phyloP scores from a whole-genome alignment of 2,888 invertebrate species.

The Melipona beecheii region DNA sequence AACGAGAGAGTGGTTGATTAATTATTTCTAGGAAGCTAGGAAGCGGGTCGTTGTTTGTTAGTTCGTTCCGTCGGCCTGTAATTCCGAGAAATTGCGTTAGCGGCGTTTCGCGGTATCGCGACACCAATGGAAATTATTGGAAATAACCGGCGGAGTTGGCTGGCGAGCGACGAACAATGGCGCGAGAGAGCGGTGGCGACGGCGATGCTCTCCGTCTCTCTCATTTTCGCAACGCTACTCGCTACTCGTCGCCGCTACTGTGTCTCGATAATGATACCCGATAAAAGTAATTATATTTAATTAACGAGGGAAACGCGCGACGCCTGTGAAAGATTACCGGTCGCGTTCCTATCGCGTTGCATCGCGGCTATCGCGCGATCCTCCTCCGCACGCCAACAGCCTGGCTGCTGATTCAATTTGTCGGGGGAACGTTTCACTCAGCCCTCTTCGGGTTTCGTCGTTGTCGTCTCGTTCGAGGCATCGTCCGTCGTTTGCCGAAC shows the following conservation, averaged over 20 bases:
- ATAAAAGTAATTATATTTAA: constrained; percentile 64
- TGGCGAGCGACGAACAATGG: constrained; percentile 42
- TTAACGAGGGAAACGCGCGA: constrained; percentile 47
- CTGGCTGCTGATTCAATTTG: constrained; percentile 17
- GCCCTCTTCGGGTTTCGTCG: neutral
- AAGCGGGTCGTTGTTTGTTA: neutral
- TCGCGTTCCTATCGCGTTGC: neutral
- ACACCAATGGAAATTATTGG: constrained; percentile 41
- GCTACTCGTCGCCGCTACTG: constrained; percentile 18
- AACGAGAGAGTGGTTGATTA: constrained; percentile 58
- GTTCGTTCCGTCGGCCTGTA: constrained; percentile 23
- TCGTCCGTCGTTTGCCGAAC: too few relatives aligned
- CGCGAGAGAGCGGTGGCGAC: neutral
- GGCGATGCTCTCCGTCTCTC: neutral
- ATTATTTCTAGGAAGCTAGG: constrained; percentile 67
- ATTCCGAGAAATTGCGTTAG: constrained; percentile 17
- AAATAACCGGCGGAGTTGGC: constrained; percentile 35
- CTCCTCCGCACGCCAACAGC: constrained; percentile 9
- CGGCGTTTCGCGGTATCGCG: constrained; percentile 21
- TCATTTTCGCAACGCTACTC: neutral
- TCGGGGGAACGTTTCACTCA: constrained; percentile 6
- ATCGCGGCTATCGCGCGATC: neutral
- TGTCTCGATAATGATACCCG: constrained; percentile 34
- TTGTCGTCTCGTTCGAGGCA: too few relatives aligned
- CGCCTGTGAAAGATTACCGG: constrained; percentile 30